Base-by-base conservation (phyloP, 2,888 invertebrate species). In the Tenthredo amoena region DNA sequence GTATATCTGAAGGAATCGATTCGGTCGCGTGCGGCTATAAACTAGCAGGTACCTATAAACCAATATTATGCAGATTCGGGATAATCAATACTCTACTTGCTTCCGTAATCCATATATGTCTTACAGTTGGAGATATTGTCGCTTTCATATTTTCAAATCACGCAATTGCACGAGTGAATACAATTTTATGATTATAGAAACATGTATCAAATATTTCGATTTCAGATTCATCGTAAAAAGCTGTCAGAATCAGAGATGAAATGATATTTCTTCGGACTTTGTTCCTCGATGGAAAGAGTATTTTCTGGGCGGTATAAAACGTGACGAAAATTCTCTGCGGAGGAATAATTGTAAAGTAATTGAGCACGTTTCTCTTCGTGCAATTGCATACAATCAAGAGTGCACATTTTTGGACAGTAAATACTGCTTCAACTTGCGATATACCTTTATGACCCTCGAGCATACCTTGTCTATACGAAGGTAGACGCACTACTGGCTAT, bases 401-500 rank as follows among this genome's bases (percentile, higher is more conserved):
- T 15, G 34, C 26, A 68, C 26, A 68, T 68, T 34, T 68, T 15
- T 34, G 34, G 18, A 34, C 15, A 68, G 6, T 34, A 12, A 26
- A 62, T 62, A 12, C 21, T 12, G 2, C 26, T 62, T 0, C 26
- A 12, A 62, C 21, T 21, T 62, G 62, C 26, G 12, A 26, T 62
- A 62, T 62, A 26, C 26, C 26, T 62, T 26, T 62, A 26, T 26
- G 62, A 62, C 62, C 62, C 62, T 34, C 12, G 18, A 34, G 15
- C 68, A 68, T 68, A 68, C 68, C 68, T 34, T 34, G 34, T 31
- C 1, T 55, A 31, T 26, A 74, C 9, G 26, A 4, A 31, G 31
- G 77, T 47, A 26, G 12, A 34, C 4, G 68, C 68, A 68, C 68
- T 68, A 68, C 34, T 34, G 40, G 81, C 81, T 81, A 81, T 81